Percentiles rank a stretch among this genome's conserved stretches.
Evolutionary conservation across 2,888 invertebrate species (phyloP).

Genomic region (Chymomyza caudatula): DNA sequence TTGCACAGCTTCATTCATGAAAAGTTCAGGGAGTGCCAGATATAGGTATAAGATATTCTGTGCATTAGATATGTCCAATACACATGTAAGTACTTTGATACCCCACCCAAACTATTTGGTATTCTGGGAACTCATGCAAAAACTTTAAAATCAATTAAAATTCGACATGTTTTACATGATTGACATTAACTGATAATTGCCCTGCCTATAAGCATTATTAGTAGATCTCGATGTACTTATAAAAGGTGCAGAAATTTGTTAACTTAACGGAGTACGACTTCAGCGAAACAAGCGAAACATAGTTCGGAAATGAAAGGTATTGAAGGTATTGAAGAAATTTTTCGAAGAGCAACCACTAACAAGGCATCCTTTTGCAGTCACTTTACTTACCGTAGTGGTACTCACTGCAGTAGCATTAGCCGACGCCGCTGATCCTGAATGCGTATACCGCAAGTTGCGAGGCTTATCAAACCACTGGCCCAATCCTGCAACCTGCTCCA

Average conservation of each 20-base stretch:
- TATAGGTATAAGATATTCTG: not conserved
- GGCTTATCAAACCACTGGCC: conserved; percentile 65
- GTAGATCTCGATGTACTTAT: conserved; percentile 29
- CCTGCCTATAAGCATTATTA: not conserved
- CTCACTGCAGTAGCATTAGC: conserved; percentile 54
- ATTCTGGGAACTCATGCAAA: conserved; percentile 48
- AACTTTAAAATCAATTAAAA: conserved; percentile 58
- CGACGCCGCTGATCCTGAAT: conserved; percentile 68
- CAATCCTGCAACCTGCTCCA: conserved; percentile 61
- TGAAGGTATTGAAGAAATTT: not conserved
- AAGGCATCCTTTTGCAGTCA: conserved; percentile 39
- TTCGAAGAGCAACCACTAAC: too few relatives aligned
- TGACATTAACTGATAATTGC: conserved; percentile 37
- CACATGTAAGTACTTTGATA: conserved; percentile 46
- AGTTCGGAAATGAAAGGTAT: conserved; percentile 57
- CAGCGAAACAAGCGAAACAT: conserved; percentile 49
- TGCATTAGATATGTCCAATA: conserved; percentile 3
- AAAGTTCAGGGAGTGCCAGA: not conserved
- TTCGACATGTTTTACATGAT: conserved; percentile 48
- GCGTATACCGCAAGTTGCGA: conserved; percentile 60
- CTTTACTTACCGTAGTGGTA: conserved; percentile 64
- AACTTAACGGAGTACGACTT: conserved; percentile 54
- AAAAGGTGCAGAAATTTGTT: conserved; percentile 43
- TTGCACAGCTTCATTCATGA: conserved; percentile 32
- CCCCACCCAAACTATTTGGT: conserved; percentile 9